Evolutionary conservation across 1,140 invertebrate species (phyloP).

Genomic region (Oppia nitens): DNA sequence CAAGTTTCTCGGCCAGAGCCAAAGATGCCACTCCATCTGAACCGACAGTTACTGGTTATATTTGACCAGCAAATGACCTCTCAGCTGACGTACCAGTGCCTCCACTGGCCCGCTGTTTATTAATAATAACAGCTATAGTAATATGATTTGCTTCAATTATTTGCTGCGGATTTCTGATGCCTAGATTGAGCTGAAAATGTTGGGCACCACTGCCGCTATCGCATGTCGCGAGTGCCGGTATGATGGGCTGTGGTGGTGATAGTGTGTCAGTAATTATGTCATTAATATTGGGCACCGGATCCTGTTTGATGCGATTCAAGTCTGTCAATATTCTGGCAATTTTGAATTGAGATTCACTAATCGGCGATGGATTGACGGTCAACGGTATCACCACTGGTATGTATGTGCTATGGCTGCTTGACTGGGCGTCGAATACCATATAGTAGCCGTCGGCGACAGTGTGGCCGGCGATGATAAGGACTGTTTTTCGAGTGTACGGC

Average conservation of each 20-base stretch:
- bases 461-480: not conserved
- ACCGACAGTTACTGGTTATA: not conserved
- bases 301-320: conserved; percentile 37
- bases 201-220: too few species aligned
- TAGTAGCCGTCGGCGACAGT: not conserved
- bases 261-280: not conserved
- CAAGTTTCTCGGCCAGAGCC: conserved; percentile 1
- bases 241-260: not conserved
- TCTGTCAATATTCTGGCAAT: conserved; percentile 42
- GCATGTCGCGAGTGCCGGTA: too few species aligned
- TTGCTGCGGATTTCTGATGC: not conserved
- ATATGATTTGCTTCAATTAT: not conserved
- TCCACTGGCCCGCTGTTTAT: not conserved
- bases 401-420: too few species aligned
- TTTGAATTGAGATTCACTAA: conserved; percentile 35
- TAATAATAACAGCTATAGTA: not conserved
- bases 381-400: too few species aligned
- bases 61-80: too few species aligned
- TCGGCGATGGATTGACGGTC: not conserved
- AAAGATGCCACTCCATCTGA: not conserved
- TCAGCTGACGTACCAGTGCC: too few species aligned
- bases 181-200: not conserved
- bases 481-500: not conserved
- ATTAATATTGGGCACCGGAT: conserved; percentile 29
- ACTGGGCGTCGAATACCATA: too few species aligned